A percentile compares a stretch with the other conserved stretches of the same genome.
phyloP scores from a whole-genome alignment of 35 echinoderm and acorn worm species.

The Ptychodera flava region DNA sequence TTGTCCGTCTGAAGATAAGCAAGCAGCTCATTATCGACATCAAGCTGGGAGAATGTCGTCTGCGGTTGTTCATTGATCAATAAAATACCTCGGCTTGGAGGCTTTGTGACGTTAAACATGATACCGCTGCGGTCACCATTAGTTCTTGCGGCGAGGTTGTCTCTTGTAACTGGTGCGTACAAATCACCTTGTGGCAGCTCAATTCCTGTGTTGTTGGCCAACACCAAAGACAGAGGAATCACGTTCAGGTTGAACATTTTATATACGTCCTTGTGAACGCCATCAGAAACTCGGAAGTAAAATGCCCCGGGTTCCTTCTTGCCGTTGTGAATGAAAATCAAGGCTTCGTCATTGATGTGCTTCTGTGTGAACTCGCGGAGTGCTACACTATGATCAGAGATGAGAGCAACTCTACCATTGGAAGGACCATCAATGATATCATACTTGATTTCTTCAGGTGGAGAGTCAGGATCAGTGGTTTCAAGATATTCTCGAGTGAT shows the following conservation, averaged over 20 bases:
- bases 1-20: slow-evolving; percentile 58
- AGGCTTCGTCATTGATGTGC: slow-evolving; percentile 52
- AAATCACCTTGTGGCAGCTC: slow-evolving; percentile 54
- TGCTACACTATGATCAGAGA: slow-evolving; percentile 10
- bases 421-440: slow-evolving; percentile 39
- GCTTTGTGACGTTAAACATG: slow-evolving; percentile 55
- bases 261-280: slow-evolving; percentile 47
- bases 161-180: slow-evolving; percentile 17
- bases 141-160: slow-evolving; percentile 54
- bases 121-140: slow-evolving; percentile 45
- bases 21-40: slow-evolving; percentile 46
- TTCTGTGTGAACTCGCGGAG: slow-evolving; percentile 68
- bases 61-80: slow-evolving; percentile 24
- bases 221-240: slow-evolving; percentile 23
- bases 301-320: slow-evolving; percentile 43
- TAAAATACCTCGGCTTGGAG: slow-evolving; percentile 61
- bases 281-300: slow-evolving; percentile 69
- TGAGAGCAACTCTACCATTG: slow-evolving; percentile 60
- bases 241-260: slow-evolving; percentile 80
- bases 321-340: slow-evolving; percentile 78
- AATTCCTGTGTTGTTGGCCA: slow-evolving; percentile 29
- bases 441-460: slow-evolving; percentile 63
- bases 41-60: slow-evolving; percentile 38
- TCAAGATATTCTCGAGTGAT: slow-evolving; percentile 43
- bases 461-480: slow-evolving; percentile 66